Evolutionary conservation across 2,113 vertebrate species (phyloP).

Genomic region (Melanostigma gelatinosum): DNA sequence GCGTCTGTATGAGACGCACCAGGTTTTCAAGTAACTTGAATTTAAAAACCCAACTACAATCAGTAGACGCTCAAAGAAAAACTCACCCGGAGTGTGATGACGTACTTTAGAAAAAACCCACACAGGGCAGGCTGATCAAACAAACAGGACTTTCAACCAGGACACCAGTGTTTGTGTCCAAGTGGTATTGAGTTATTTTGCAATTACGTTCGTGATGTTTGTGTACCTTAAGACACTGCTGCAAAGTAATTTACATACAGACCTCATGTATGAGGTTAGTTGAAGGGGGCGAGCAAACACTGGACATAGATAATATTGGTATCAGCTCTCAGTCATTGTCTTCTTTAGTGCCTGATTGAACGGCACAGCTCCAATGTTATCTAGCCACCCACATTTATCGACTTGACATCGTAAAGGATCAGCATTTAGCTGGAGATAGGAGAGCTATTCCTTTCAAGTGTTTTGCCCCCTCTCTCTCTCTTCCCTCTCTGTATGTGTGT

Average conservation of each 20-base stretch:
- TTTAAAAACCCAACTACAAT: no score
- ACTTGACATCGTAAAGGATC: slow-evolving; percentile 30
- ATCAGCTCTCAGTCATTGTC: slow-evolving; percentile 42
- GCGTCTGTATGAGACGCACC: no score
- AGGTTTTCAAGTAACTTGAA: no score
- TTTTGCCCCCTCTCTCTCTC: background rate
- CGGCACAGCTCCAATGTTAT: slow-evolving; percentile 11
- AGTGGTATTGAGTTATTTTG: no score
- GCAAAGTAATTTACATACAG: slow-evolving; percentile 20
- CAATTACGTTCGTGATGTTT: no score
- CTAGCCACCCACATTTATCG: slow-evolving; percentile 17
- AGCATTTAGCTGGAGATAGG: background rate
- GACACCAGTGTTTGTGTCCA: no score
- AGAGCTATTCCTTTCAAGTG: slow-evolving; percentile 29
- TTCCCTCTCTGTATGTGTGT: slow-evolving; percentile 11
- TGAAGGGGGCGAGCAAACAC: slow-evolving; percentile 34
- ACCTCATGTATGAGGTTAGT: slow-evolving; percentile 48
- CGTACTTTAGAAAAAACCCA: no score
- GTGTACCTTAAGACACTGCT: background rate
- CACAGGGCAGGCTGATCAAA: no score
- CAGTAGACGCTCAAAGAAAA: no score
- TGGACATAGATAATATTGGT: slow-evolving; percentile 43
- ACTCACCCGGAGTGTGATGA: no score
- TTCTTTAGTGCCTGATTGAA: slow-evolving; percentile 8
- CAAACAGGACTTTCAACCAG: no score